Evolutionary conservation across 2,888 invertebrate species (phyloP).

Genomic region (Euphydryas editha): DNA sequence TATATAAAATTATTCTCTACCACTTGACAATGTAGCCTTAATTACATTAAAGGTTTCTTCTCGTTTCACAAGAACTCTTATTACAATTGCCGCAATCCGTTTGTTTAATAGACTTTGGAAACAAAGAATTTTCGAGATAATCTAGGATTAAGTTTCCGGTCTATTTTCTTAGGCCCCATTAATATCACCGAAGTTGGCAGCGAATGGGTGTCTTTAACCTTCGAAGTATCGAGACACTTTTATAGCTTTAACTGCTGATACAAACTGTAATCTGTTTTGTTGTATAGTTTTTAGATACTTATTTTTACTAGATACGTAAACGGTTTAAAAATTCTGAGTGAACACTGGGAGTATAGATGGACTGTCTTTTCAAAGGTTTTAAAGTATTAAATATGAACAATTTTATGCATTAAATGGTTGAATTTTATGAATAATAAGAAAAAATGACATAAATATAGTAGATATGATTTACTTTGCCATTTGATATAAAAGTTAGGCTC

Average conservation of each 20-base stretch:
- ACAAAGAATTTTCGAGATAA: slow-evolving; percentile 11
- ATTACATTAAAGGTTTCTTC: background rate
- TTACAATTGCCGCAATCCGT: slow-evolving; percentile 1
- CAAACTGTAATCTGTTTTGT: slow-evolving; percentile 18
- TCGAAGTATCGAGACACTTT: slow-evolving; percentile 17
- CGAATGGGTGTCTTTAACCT: slow-evolving; percentile 8
- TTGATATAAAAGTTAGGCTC: background rate
- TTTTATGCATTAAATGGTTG: background rate
- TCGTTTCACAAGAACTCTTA: background rate
- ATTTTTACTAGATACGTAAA: background rate
- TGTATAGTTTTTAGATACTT: too few relatives aligned
- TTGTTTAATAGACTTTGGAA: slow-evolving; percentile 1
- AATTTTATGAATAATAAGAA: slow-evolving; percentile 4
- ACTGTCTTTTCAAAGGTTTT: background rate
- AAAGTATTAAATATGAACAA: background rate
- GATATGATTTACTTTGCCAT: background rate
- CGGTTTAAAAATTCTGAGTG: background rate
- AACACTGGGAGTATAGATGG: background rate
- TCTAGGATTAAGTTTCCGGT: slow-evolving; percentile 3
- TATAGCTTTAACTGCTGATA: slow-evolving; percentile 19
- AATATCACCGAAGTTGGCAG: slow-evolving; percentile 4
- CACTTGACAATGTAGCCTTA: background rate
- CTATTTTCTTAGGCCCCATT: slow-evolving; percentile 13
- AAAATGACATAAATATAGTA: too few relatives aligned
- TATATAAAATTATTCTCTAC: background rate